A percentile compares a stretch with the other conserved stretches of the same genome.
Conservation (phyloP, 2,888 invertebrate genomes). For the Drosophila greeni region DNA sequence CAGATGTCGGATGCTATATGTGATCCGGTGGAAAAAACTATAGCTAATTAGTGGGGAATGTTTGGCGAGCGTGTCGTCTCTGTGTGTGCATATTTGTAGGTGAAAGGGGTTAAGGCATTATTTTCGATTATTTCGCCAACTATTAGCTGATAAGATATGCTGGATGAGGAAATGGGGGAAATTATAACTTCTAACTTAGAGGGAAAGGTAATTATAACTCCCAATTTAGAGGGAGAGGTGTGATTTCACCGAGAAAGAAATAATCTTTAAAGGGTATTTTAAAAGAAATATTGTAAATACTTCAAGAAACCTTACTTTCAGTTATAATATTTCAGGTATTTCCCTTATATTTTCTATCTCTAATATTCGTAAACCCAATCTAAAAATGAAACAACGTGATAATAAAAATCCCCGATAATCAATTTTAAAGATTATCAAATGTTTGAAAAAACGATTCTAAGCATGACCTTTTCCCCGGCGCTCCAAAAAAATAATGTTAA, state of each 20-base stretch:
- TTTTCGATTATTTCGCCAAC: slow-evolving; percentile 23
- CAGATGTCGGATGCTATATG: slow-evolving; percentile 19
- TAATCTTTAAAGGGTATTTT: background rate
- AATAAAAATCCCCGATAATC: slow-evolving; percentile 1
- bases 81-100: slow-evolving; percentile 38
- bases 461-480: slow-evolving; percentile 26
- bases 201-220: background rate
- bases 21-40: slow-evolving; percentile 13
- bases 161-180: slow-evolving; percentile 2
- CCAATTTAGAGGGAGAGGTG: too few relatives aligned
- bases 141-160: slow-evolving; percentile 30
- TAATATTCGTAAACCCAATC: background rate
- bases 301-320: background rate
- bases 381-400: background rate
- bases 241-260: background rate
- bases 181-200: background rate
- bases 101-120: slow-evolving; percentile 34
- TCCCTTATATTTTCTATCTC: background rate
- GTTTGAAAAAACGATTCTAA: slow-evolving; percentile 17
- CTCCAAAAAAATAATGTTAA: slow-evolving; percentile 11
- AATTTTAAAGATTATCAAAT: background rate
- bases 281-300: too few relatives aligned
- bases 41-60: slow-evolving; percentile 34
- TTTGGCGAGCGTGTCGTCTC: slow-evolving; percentile 33
- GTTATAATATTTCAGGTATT: background rate